Evolutionary conservation across 2,888 invertebrate species (phyloP).

Genomic region (Leptogaster cylindrica): DNA sequence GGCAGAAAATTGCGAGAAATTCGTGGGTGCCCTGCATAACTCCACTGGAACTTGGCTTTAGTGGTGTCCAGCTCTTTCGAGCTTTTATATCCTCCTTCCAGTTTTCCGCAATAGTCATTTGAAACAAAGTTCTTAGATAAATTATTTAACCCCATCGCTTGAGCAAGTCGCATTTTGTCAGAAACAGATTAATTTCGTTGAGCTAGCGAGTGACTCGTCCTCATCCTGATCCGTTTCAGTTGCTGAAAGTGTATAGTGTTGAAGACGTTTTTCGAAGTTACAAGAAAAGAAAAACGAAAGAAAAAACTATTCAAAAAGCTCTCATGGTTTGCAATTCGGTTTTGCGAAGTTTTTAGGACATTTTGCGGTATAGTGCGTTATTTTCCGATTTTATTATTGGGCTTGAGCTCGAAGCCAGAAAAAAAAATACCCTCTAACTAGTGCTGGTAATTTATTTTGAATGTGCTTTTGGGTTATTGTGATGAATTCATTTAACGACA

Average conservation of each 20-base stretch:
- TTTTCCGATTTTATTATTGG: too few species aligned
- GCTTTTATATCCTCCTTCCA: conserved; percentile 47
- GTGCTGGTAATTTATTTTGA: too few species aligned
- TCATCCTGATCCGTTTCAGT: background rate
- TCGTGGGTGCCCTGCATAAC: background rate
- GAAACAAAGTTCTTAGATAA: conserved; percentile 34
- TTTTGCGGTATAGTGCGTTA: too few species aligned
- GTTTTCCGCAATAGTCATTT: conserved; percentile 25
- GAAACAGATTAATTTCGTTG: background rate
- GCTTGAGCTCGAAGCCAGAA: too few species aligned
- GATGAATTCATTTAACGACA: too few species aligned
- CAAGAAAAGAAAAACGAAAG: background rate
- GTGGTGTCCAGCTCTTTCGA: conserved; percentile 47
- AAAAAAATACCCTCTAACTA: too few species aligned
- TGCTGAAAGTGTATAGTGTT: background rate
- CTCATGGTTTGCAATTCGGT: too few species aligned
- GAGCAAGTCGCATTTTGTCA: conserved; percentile 10
- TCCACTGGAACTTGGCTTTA: conserved; percentile 27
- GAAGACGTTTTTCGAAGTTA: background rate
- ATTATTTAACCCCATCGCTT: conserved; percentile 19
- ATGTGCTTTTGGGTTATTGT: too few species aligned
- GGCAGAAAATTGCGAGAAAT: conserved; percentile 10
- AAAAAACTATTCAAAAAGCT: background rate
- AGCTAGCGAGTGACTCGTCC: background rate
- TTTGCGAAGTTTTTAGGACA: too few species aligned